phyloP scores from a whole-genome alignment of 2,797 vertebrate genomes.

The Anguilla pacifica region DNA sequence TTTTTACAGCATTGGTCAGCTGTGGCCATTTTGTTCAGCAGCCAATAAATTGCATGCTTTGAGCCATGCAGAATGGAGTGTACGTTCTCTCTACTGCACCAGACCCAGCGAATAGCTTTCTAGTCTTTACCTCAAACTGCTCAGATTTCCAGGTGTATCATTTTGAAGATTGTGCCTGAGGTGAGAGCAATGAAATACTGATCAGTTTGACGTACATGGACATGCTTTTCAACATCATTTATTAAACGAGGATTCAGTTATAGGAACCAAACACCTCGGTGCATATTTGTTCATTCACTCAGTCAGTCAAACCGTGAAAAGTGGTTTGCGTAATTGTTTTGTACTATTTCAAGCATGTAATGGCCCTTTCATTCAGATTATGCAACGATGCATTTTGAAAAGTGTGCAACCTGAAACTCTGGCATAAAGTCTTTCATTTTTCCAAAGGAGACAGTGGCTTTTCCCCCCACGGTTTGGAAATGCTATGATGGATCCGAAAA shows the following conservation, averaged over 20 bases:
- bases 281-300: background rate
- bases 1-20: constrained; percentile 19
- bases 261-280: background rate
- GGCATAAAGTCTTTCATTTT: background rate
- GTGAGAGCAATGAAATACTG: background rate
- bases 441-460: constrained; percentile 8
- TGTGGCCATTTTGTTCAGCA: background rate
- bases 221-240: background rate
- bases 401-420: background rate
- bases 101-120: background rate
- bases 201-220: background rate
- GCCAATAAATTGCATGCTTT: background rate
- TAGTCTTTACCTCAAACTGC: background rate
- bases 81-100: background rate
- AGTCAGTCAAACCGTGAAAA: background rate
- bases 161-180: background rate
- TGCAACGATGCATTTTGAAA: background rate
- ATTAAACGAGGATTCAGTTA: background rate
- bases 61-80: background rate
- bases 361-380: background rate
- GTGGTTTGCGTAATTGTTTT: background rate
- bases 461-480: background rate
- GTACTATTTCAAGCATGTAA: background rate
- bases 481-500: background rate
- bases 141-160: no score